Conservation (phyloP, 1,140 invertebrate species). For the Eurosta solidaginis region DNA sequence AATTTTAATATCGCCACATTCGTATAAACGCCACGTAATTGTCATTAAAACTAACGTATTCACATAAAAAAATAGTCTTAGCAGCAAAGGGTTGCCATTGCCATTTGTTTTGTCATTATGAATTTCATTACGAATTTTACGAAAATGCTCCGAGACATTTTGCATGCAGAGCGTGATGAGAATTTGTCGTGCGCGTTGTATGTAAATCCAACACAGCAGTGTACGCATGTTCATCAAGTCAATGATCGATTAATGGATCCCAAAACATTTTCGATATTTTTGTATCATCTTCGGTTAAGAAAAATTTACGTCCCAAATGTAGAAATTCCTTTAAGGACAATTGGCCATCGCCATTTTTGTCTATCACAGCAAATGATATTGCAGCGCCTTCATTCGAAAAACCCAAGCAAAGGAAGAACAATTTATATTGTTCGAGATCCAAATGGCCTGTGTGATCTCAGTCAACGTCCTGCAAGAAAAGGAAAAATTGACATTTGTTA, state of each 20-base stretch:
- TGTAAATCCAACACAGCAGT: slow-evolving; percentile 44
- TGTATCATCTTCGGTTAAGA: too few species aligned
- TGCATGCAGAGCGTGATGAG: slow-evolving; percentile 34
- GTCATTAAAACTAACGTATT: slow-evolving; percentile 53
- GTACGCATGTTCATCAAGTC: slow-evolving; percentile 44
- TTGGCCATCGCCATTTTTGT: slow-evolving; percentile 76
- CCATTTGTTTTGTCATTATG: too few species aligned
- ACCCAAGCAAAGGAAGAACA: slow-evolving; percentile 80
- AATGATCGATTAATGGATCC: slow-evolving; percentile 69
- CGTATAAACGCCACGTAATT: slow-evolving; percentile 48
- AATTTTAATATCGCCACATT: slow-evolving; percentile 49
- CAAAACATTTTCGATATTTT: too few species aligned
- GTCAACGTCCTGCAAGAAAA: slow-evolving; percentile 72
- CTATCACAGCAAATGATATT: slow-evolving; percentile 76
- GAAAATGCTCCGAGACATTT: too few species aligned
- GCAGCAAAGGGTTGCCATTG: too few species aligned
- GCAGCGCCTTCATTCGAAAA: slow-evolving; percentile 73
- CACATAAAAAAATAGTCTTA: slow-evolving; percentile 56
- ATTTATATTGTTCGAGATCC: slow-evolving; percentile 77
- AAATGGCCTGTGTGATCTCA: slow-evolving; percentile 78
- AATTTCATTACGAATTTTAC: neutral
- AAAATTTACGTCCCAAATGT: slow-evolving; percentile 77
- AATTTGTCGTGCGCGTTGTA: slow-evolving; percentile 51
- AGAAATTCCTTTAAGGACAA: slow-evolving; percentile 79
- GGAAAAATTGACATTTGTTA: neutral